These are phyloP conservation scores for Pristionchus maxplancki DNA, from an alignment of 2,888 invertebrate genomes.

Conservation along the genomic window DNA sequence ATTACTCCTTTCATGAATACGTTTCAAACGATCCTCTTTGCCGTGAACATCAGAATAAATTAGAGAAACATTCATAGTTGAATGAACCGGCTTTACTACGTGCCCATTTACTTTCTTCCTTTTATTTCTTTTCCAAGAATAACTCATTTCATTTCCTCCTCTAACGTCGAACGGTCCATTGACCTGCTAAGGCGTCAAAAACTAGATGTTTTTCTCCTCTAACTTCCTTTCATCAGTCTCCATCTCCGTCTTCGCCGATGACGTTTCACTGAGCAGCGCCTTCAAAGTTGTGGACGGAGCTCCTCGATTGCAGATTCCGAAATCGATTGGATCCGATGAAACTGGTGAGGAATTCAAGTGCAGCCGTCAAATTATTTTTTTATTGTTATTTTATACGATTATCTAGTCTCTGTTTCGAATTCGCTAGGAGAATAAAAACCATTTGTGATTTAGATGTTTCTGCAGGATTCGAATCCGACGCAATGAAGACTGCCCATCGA, in stretches of 20 bases:
- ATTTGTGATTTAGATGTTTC: not conserved
- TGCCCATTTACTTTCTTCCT: too few relatives aligned
- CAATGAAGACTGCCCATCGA: slow-evolving; percentile 31
- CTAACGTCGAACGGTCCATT: not conserved
- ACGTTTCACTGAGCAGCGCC: not conserved
- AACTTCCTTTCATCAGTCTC: not conserved
- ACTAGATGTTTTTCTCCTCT: not conserved
- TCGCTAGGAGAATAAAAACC: too few relatives aligned
- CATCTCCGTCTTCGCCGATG: not conserved
- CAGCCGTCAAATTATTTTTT: too few relatives aligned
- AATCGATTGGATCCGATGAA: not conserved
- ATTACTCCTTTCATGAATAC: not conserved
- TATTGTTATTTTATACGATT: not conserved
- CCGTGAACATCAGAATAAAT: not conserved
- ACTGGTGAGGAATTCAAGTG: not conserved
- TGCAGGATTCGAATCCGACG: slow-evolving; percentile 34
- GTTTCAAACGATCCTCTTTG: not conserved
- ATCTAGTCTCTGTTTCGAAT: too few relatives aligned
- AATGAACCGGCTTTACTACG: too few relatives aligned
- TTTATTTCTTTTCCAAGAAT: not conserved
- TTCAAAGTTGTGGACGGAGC: not conserved
- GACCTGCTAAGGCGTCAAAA: not conserved
- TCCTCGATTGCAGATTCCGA: slow-evolving; percentile 9
- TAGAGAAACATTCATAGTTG: not conserved
- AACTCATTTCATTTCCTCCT: not conserved